Conservation (phyloP, 2,797 vertebrate genomes). For the Remorina albescens region DNA sequence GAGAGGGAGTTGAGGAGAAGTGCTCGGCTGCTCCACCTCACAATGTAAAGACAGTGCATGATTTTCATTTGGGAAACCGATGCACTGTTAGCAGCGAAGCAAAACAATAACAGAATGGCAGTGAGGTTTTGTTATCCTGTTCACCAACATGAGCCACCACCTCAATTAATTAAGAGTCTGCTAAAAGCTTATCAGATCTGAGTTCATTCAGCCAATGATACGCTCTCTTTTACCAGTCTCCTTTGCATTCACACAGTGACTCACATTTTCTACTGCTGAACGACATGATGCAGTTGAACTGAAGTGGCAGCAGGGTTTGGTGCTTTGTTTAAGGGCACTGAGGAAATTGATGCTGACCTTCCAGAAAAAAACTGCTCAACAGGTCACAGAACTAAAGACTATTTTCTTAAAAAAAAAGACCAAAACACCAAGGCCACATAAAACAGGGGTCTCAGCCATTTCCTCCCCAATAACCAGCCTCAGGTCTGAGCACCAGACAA, state of each 20-base stretch:
- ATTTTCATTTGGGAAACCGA: no score
- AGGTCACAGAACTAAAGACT: background rate
- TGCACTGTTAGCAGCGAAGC: conserved; percentile 22
- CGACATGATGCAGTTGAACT: background rate
- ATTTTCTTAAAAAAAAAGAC: background rate
- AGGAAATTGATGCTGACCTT: background rate
- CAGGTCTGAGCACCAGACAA: background rate
- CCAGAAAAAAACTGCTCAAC: background rate
- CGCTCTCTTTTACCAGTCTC: conserved; percentile 19
- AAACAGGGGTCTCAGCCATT: background rate
- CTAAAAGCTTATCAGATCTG: conserved; percentile 41
- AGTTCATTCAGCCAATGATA: conserved; percentile 39
- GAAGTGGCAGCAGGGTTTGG: background rate
- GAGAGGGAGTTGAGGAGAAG: conserved; percentile 13
- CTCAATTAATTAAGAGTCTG: conserved; percentile 41
- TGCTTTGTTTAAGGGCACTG: conserved; percentile 12
- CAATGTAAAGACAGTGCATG: no score
- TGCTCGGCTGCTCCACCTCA: conserved; percentile 8
- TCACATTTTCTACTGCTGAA: conserved; percentile 7
- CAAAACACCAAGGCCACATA: background rate
- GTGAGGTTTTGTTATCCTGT: conserved; percentile 42
- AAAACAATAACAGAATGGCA: conserved; percentile 30
- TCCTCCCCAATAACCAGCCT: background rate
- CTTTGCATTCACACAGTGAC: conserved; percentile 27
- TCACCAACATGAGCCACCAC: conserved; percentile 41